phyloP scores from a whole-genome alignment of 2,888 invertebrate species.

The Euclidia mi region DNA sequence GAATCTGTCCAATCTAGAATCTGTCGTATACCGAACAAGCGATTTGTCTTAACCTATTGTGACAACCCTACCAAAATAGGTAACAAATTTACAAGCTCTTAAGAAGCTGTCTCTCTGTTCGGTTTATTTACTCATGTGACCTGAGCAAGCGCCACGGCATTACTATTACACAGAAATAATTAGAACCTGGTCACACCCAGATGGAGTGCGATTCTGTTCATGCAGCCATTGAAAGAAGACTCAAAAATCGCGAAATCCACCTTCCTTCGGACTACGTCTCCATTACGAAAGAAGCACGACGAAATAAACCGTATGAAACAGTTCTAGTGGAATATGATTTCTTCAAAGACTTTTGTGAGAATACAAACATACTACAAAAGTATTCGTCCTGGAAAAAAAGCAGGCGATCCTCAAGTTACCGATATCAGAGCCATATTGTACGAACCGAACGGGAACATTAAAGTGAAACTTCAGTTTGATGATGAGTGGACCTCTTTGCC shows the following conservation, averaged over 20 bases:
- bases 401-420: constrained; percentile 8
- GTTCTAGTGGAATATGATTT: constrained; percentile 1
- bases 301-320: constrained; percentile 7
- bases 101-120: too few species aligned
- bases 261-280: constrained; percentile 6
- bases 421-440: constrained; percentile 4
- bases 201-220: constrained; percentile 63
- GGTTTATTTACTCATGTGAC: too few species aligned
- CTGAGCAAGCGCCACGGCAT: neutral
- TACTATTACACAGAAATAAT: constrained; percentile 7
- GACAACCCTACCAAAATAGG: too few species aligned
- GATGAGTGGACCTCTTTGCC: too few species aligned
- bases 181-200: constrained; percentile 44
- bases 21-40: too few species aligned
- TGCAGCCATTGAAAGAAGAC: constrained; percentile 58
- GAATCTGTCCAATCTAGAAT: too few species aligned
- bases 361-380: constrained; percentile 3
- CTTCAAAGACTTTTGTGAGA: constrained; percentile 3
- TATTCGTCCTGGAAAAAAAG: constrained; percentile 7
- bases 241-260: constrained; percentile 40
- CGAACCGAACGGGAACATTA: neutral
- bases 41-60: too few species aligned
- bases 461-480: too few species aligned
- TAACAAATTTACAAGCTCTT: too few species aligned
- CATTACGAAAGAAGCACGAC: constrained; percentile 5